Evolutionary conservation across 2,797 vertebrate species (phyloP).

Genomic region (Borostomias antarcticus): DNA sequence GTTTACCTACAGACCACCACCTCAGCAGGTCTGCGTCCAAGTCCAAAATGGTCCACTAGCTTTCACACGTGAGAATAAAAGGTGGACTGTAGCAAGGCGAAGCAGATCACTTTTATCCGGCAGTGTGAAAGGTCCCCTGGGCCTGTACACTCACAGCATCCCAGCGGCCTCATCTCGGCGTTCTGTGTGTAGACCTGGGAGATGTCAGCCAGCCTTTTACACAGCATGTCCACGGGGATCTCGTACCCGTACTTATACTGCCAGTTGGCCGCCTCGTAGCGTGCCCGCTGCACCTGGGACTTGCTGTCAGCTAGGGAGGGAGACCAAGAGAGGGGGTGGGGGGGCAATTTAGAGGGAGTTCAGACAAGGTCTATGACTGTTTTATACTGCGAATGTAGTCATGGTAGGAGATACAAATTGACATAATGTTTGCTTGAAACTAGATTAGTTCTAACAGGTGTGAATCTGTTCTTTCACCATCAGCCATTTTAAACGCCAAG

Average conservation of each 20-base stretch:
- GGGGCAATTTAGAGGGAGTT: not conserved
- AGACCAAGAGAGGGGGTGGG: not conserved
- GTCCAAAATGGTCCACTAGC: too few species aligned
- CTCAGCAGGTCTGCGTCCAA: too few species aligned
- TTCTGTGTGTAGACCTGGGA: constrained; percentile 99
- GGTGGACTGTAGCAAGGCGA: too few species aligned
- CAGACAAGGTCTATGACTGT: not conserved
- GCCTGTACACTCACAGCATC: constrained; percentile 88
- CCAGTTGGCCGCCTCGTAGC: constrained; percentile 97
- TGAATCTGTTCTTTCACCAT: too few species aligned
- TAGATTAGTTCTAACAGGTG: too few species aligned
- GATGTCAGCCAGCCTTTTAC: constrained; percentile 96
- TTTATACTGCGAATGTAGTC: too few species aligned
- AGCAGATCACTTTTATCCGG: too few species aligned
- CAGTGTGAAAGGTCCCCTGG: not conserved
- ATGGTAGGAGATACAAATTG: too few species aligned
- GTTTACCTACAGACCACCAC: too few species aligned
- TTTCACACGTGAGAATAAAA: too few species aligned
- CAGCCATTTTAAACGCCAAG: too few species aligned
- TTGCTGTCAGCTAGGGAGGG: constrained; percentile 92
- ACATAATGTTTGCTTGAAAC: too few species aligned
- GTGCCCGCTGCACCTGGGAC: constrained; percentile 96
- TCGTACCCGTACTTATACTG: constrained; percentile 98
- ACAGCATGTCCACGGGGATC: constrained; percentile 98
- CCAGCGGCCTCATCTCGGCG: constrained; percentile 97